Base-by-base conservation (phyloP, 1,140 invertebrate species). In the Wiebesia pumilae region DNA sequence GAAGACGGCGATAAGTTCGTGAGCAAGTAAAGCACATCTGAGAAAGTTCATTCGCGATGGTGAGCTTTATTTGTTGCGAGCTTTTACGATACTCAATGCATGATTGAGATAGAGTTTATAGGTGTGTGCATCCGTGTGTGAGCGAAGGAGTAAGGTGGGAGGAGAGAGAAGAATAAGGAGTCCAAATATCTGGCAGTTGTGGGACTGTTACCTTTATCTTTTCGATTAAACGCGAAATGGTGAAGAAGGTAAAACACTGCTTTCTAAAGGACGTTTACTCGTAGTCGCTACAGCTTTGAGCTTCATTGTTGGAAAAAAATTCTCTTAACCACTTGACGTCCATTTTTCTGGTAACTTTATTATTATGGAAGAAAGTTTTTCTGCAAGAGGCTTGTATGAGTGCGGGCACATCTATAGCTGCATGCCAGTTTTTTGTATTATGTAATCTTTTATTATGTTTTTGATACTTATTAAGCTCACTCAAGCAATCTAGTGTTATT, bases 311-410 rank as follows among this genome's bases (percentile, higher is more conserved):
- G 69, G 24, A 35, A 33, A 80, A 75, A 78, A 78, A 80, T 85
- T 85, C 83, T 80, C 77, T 84, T 47, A 80, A 80, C 83, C 75
- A 69, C 83, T 85, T 65, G 77, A 85, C 77, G 83, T 80, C 43
- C 77, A 85, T 79, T 85, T 85, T 84, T 80, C 62, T 77, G 62
- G 40, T 21, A 79, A 78, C n/a, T 75, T 84, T 84, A 79, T 83
- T 83, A 75, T 69, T 3, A 38, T 24, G 81, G 47, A 27, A 83
- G 75, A 83, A 82, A 51, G 71, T 80, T 51, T 79, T 14, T n/a
- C n/a, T 12, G 80, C 47, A 62, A 62, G 58, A 62, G 58, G 21
- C 27, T 62, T 27, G 58, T 62, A 24, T 24, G 58, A 3, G 24
- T 27, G 58, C 58, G 24, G 58, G 24, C 27, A 16, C 54, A 2